Percentiles rank a stretch among this genome's conserved stretches.
Evolutionary conservation across 2,888 invertebrate genomes (phyloP).

Genomic region (Agonum fuliginosum): DNA sequence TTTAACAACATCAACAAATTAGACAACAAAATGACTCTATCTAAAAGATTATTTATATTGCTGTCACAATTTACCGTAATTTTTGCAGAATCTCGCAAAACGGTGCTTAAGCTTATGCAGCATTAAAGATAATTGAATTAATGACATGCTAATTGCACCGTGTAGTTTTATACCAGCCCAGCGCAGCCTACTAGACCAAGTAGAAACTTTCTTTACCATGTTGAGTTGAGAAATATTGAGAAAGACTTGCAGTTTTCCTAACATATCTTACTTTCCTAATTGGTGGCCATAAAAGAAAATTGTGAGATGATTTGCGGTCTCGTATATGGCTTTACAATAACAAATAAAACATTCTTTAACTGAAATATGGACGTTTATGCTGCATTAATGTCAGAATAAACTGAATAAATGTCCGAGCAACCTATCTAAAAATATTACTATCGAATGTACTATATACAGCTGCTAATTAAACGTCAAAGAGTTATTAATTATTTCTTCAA

Average conservation of each 20-base stretch:
- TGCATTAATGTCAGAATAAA: background rate
- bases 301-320: background rate
- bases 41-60: no score
- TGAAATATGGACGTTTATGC: background rate
- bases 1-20: no score
- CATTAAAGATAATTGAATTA: constrained; percentile 43
- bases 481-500: background rate
- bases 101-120: constrained; percentile 23
- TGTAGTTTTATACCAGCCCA: constrained; percentile 5
- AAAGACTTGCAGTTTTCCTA: background rate
- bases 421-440: background rate
- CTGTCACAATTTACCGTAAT: background rate
- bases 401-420: constrained; percentile 1
- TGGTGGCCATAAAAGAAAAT: constrained; percentile 12
- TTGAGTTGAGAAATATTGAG: constrained; percentile 9
- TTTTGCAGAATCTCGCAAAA: constrained; percentile 5
- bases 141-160: constrained; percentile 31
- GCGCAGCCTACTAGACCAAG: background rate
- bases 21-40: no score
- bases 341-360: constrained; percentile 46
- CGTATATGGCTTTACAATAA: constrained; percentile 35
- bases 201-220: constrained; percentile 14
- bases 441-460: no score
- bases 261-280: background rate
- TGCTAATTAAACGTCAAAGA: background rate